Conservation (phyloP, 2,888 invertebrate species). For the Laothoe populi region DNA sequence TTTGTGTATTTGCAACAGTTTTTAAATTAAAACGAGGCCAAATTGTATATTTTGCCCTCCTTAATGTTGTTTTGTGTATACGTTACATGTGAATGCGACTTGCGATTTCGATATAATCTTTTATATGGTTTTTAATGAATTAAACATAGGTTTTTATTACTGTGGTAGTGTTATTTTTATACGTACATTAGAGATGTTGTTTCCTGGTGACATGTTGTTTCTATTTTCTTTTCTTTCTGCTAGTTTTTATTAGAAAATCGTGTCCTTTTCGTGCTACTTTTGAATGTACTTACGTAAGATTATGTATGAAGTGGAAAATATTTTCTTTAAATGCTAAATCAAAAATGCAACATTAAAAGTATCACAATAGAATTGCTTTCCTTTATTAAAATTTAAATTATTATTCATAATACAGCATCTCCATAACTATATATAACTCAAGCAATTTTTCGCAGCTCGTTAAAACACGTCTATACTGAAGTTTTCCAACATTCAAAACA, state of each 20-base stretch:
- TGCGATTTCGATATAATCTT: neutral
- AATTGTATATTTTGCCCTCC: slow-evolving; percentile 45
- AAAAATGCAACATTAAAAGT: neutral
- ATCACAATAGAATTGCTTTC: neutral
- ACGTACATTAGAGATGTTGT: slow-evolving; percentile 16
- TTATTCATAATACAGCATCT: neutral
- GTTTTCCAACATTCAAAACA: neutral
- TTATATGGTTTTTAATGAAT: slow-evolving; percentile 3
- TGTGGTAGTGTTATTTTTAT: slow-evolving; percentile 13
- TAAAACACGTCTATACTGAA: neutral
- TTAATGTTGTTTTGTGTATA: slow-evolving; percentile 1
- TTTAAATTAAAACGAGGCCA: slow-evolving; percentile 48
- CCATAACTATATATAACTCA: neutral
- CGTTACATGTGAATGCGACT: neutral
- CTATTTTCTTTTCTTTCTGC: slow-evolving; percentile 7
- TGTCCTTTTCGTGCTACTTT: neutral
- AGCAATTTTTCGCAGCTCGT: neutral
- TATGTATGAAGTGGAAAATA: neutral
- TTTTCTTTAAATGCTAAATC: neutral
- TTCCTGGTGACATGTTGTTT: slow-evolving; percentile 15
- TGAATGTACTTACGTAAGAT: neutral
- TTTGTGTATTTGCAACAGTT: slow-evolving; percentile 57
- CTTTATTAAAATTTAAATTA: neutral
- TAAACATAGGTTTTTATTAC: slow-evolving; percentile 2
- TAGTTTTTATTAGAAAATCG: neutral